Percentiles rank a stretch among this genome's conserved stretches.
These are phyloP conservation scores for Drosophila helvetica DNA, from an alignment of 2,888 invertebrate species.

Conservation along the genomic window DNA sequence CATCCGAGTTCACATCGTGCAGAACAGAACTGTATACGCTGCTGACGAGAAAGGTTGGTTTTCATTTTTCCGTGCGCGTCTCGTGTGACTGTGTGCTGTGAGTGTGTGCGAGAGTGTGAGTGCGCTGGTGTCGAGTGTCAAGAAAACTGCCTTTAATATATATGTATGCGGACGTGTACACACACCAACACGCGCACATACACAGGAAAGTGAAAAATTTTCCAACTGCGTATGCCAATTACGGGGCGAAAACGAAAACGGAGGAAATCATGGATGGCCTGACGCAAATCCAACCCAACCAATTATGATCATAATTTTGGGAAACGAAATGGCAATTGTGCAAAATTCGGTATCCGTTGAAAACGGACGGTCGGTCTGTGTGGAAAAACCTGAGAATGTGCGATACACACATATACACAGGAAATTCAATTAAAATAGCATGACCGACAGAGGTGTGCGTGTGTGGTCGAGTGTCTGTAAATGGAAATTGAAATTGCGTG, in stretches of 20 bases:
- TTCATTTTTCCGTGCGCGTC: slow-evolving; percentile 68
- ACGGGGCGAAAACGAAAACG: slow-evolving; percentile 19
- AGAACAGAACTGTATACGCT: slow-evolving; percentile 84
- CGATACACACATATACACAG: slow-evolving; percentile 42
- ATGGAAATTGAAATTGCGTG: slow-evolving; percentile 30
- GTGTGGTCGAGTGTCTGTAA: slow-evolving; percentile 21
- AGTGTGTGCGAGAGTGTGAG: slow-evolving; percentile 71
- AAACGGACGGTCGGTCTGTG: slow-evolving; percentile 26
- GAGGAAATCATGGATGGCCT: slow-evolving; percentile 2
- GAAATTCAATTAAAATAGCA: slow-evolving; percentile 55
- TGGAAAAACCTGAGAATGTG: slow-evolving; percentile 41
- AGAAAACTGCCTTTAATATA: slow-evolving; percentile 58
- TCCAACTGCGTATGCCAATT: slow-evolving; percentile 64
- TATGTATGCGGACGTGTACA: slow-evolving; percentile 51
- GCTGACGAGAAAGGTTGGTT: slow-evolving; percentile 83
- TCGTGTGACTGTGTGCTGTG: slow-evolving; percentile 58
- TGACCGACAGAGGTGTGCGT: slow-evolving; percentile 24
- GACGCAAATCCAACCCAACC: slow-evolving; percentile 15
- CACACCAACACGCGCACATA: slow-evolving; percentile 40
- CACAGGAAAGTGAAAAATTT: slow-evolving; percentile 76
- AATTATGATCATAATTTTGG: slow-evolving; percentile 20
- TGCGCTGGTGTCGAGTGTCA: slow-evolving; percentile 60
- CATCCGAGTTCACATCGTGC: slow-evolving; percentile 57
- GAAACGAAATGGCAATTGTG: slow-evolving; percentile 28
- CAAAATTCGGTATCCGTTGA: slow-evolving; percentile 55